Base-by-base conservation (phyloP, 2,888 invertebrate genomes). In the Drosophila siamana region DNA sequence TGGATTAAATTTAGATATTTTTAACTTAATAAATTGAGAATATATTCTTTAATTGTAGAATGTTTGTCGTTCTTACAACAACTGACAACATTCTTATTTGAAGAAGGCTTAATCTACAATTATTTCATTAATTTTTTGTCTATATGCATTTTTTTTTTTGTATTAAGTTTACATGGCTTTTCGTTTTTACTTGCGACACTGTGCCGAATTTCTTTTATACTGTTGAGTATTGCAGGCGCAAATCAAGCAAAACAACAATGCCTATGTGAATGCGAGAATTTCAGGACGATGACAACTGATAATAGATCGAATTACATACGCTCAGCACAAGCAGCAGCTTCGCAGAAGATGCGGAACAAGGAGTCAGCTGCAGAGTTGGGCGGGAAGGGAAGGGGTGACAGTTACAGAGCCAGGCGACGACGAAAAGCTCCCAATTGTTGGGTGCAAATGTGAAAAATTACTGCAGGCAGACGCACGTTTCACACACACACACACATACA, bases 261-360 rank as follows among this genome's bases (percentile, higher is more conserved):
- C 74, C 80, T 69, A 77, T 77, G 74, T 65, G 85, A 81, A 86
- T 88, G 84, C 88, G 88, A 78, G 88, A 86, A 85, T 83, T 89
- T 88, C 72, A 74, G 76, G 80, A 76, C 89, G 87, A 89, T 86
- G 89, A 89, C 90, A 90, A 90, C 88, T 89, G 87, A 90, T 89
- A 89, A 90, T 86, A 86, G 89, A 90, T 89, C 88, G 89, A 89
- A 90, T 90, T 89, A 89, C 89, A 85, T 69, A 76, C 69, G 77
- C 64, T 71, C 74, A 62, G 57, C 76, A 36, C 43, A 56, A 62
- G 57, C 69, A 36, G 33, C n/a, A 43, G 48, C 33, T 24, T 62
- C 13, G 47, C 28, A 33, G 46, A 16, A 41, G 51, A 56, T 11
- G 26, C 47, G 28, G 28, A 16, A 52, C 64, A 19, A 48, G 26